These are phyloP conservation scores for Nothobranchius furzeri DNA, from an alignment of 2,113 vertebrate genomes.

Conservation along the genomic window DNA sequence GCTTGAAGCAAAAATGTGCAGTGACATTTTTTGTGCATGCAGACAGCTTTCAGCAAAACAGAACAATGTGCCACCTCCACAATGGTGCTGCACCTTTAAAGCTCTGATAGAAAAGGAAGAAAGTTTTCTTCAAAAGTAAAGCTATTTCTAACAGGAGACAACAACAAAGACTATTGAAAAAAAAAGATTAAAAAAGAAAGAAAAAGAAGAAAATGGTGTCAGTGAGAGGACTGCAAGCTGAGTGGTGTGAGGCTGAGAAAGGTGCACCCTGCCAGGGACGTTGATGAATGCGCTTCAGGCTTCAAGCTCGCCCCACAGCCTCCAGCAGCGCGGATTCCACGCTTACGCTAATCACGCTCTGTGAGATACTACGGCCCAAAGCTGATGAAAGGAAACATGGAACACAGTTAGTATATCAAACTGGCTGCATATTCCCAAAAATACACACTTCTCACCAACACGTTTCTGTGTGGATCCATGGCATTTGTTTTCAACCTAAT, in stretches of 20 bases:
- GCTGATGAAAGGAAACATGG: slow-evolving; percentile 80
- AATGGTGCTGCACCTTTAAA: slow-evolving; percentile 9
- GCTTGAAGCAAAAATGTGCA: neutral
- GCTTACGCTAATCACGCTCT: slow-evolving; percentile 78
- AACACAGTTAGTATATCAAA: slow-evolving; percentile 40
- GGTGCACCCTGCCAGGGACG: slow-evolving; percentile 84
- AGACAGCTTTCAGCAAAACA: slow-evolving; percentile 8
- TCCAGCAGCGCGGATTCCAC: slow-evolving; percentile 76
- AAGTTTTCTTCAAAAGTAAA: slow-evolving; percentile 47
- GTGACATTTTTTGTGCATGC: neutral
- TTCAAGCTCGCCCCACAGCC: slow-evolving; percentile 81
- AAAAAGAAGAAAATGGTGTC: slow-evolving; percentile 65
- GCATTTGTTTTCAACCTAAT: slow-evolving; percentile 21
- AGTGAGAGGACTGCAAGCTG: slow-evolving; percentile 64
- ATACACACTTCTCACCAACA: slow-evolving; percentile 18
- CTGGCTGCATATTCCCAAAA: slow-evolving; percentile 32
- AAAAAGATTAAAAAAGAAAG: slow-evolving; percentile 52
- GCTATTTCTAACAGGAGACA: slow-evolving; percentile 37
- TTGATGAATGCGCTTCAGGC: slow-evolving; percentile 83
- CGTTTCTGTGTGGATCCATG: neutral
- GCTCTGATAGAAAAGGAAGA: slow-evolving; percentile 15
- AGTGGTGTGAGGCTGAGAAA: slow-evolving; percentile 72
- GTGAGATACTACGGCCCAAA: slow-evolving; percentile 79
- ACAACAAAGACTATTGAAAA: slow-evolving; percentile 44
- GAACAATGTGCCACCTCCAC: slow-evolving; percentile 11